Conservation (phyloP, 2,113 vertebrate genomes). For the Mohoua ochrocephala region DNA sequence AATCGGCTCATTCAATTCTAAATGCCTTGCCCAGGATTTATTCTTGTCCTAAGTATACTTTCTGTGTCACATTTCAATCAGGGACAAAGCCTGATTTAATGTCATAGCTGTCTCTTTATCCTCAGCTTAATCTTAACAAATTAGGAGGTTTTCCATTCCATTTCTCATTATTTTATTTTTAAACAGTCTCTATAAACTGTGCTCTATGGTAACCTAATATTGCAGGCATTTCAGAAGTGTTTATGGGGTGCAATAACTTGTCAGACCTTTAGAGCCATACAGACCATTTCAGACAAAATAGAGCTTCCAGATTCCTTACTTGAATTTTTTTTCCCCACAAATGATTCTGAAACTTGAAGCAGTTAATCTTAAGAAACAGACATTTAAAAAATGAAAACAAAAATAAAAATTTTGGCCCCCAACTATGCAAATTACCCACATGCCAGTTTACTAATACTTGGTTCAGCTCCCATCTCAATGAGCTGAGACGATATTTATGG, state of each 20-base stretch:
- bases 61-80: not conserved
- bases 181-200: not conserved
- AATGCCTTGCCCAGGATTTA: not conserved
- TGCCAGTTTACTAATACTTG: not conserved
- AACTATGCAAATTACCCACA: not conserved
- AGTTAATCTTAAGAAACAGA: not conserved
- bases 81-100: not conserved
- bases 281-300: not conserved
- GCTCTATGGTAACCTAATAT: not conserved
- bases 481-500: not conserved
- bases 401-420: not conserved
- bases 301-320: not conserved
- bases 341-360: not conserved
- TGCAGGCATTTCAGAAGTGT: not conserved
- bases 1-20: not conserved
- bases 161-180: not conserved
- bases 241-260: not conserved
- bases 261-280: not conserved
- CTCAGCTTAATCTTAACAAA: not conserved
- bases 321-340: not conserved
- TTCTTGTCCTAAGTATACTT: not conserved
- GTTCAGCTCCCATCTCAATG: not conserved
- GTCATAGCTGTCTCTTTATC: not conserved
- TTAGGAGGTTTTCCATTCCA: not conserved
- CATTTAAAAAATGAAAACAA: not conserved